phyloP scores from a whole-genome alignment of 2,888 invertebrate species.

The Chrysolina haemoptera region DNA sequence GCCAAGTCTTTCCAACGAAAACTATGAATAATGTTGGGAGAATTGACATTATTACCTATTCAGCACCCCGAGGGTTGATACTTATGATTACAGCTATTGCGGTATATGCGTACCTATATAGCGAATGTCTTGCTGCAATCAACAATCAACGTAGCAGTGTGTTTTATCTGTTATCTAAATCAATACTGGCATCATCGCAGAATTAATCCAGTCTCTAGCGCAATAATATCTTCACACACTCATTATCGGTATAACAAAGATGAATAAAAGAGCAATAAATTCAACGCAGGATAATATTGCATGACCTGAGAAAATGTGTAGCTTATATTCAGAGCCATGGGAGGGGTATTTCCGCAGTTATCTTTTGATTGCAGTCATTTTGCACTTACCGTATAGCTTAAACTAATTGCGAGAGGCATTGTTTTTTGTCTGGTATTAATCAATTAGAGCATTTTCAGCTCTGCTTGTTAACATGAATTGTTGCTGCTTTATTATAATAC shows the following conservation, averaged over 20 bases:
- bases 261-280: not conserved
- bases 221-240: constrained; percentile 13
- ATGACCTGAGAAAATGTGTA: constrained; percentile 9
- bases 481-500: constrained; percentile 4
- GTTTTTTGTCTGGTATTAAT: constrained; percentile 11
- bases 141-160: too few species aligned
- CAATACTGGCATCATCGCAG: not conserved
- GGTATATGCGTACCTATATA: too few species aligned
- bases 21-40: too few species aligned
- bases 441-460: constrained; percentile 12
- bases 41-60: too few species aligned
- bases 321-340: not conserved
- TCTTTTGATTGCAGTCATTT: constrained; percentile 13
- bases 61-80: too few species aligned
- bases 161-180: not conserved
- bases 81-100: too few species aligned
- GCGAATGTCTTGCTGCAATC: too few species aligned
- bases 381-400: constrained; percentile 16
- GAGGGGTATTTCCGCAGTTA: constrained; percentile 16
- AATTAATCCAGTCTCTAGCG: not conserved
- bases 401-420: constrained; percentile 15
- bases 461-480: constrained; percentile 2
- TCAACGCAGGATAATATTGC: constrained; percentile 7
- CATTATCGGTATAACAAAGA: constrained; percentile 3
- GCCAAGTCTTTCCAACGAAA: too few species aligned